Conservation (phyloP, 2,113 vertebrate species). For the Theristicus caerulescens region DNA sequence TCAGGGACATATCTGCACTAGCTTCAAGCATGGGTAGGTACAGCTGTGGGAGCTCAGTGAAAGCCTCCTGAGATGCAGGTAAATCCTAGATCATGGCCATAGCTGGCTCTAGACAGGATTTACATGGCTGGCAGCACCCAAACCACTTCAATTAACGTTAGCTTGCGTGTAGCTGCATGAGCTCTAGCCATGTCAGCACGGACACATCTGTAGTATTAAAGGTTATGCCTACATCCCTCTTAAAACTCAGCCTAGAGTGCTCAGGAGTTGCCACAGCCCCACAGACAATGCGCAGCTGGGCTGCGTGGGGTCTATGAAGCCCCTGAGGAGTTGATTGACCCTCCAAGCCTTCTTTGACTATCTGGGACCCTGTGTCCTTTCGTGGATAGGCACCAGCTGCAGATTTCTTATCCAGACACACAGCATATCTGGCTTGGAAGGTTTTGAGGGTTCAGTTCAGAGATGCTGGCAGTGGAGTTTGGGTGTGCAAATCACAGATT, state of each 20-base stretch:
- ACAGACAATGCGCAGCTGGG: neutral
- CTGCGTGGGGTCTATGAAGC: neutral
- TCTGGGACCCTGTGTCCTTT: neutral
- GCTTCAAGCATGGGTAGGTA: neutral
- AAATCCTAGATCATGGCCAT: neutral
- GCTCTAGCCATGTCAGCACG: accelerated
- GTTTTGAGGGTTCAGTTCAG: neutral
- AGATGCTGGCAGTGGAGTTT: neutral
- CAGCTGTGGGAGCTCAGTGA: neutral
- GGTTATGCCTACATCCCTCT: accelerated
- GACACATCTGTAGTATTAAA: neutral
- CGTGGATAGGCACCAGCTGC: accelerated
- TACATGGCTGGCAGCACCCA: neutral
- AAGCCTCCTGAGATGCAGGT: neutral
- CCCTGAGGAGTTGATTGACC: neutral
- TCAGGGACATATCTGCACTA: neutral
- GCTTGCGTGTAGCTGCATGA: neutral
- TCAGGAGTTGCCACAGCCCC: accelerated
- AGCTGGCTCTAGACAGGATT: neutral
- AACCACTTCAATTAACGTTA: neutral
- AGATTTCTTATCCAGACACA: neutral
- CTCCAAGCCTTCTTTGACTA: neutral
- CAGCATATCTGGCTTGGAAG: neutral
- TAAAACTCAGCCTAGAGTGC: neutral
- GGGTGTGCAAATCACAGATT: neutral